Evolutionary conservation across 2,113 vertebrate genomes (phyloP), one percentile per base, ranked within the genome.

Genomic region (Hiodon tergisus): DNA sequence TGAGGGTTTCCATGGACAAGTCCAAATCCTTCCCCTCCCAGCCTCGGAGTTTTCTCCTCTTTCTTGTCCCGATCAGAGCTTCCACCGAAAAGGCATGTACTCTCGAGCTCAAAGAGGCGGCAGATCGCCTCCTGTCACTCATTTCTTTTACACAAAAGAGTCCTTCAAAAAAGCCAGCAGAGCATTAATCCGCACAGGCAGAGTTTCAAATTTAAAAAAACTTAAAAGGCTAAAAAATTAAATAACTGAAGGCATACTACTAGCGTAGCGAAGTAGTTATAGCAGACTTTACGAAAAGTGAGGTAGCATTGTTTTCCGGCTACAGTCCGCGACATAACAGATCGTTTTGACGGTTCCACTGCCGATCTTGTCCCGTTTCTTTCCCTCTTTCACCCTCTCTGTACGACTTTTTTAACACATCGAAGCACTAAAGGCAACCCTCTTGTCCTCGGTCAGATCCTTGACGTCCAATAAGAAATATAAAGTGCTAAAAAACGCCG

Each of bases 51-150:
- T 98, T 98, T 83, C 96, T 92, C 90, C 98, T 99, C 92, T 98
- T 98, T 93, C 94, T 94, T 53, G 95, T 94, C 89, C 96, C 96
- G 90, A 99, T 98, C 86, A 99, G 90, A 84, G 97, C 95, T 93
- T 98, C 97, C 78, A 99, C 97, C 62, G 97, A 99, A 89, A 99
- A 99, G 75, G 97, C 97, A 92, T 98, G 96, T 57, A 96, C 96
- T 87, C 97, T 90, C 61, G 96, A 97, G 93, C 97, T 99, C 86
- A 99, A 94, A 86, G 97, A 94, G 82, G 95, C 96, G 83, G 95
- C 95, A 86, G 95, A 97, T 87, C 97, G 92, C 89, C 96, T 91
- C 93, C 96, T 92, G 89, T 98, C 96, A 87, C 94, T 98, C 96
- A 98, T 99, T 86, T 94, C 90, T 94, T 93, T 91, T 87, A 61